These are phyloP conservation scores for Gibbula magus DNA, from an alignment of 2,888 invertebrate species.

Conservation along the genomic window DNA sequence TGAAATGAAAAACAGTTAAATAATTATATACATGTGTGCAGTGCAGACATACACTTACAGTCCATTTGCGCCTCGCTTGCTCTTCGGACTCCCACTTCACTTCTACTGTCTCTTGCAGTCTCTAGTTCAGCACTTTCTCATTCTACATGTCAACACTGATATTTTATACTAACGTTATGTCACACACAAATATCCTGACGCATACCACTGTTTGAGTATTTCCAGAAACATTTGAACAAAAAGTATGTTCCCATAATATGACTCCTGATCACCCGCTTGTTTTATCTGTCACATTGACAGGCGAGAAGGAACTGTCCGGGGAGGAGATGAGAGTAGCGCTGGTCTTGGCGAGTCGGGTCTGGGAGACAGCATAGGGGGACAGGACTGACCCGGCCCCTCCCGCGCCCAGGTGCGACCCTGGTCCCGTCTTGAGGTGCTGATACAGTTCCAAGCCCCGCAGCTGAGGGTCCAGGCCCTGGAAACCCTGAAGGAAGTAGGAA, in stretches of 20 bases:
- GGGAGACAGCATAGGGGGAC: constrained; percentile 9
- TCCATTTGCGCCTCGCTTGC: too few relatives aligned
- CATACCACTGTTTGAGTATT: too few relatives aligned
- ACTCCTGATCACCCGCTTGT: not conserved
- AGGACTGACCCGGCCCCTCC: not conserved
- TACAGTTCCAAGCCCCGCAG: constrained; percentile 12
- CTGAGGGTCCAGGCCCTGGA: constrained; percentile 21
- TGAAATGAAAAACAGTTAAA: not conserved
- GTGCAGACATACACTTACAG: not conserved
- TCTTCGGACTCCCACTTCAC: too few relatives aligned
- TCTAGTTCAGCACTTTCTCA: too few relatives aligned
- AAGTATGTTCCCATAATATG: too few relatives aligned
- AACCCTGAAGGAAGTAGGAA: constrained; percentile 10
- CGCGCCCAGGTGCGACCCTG: not conserved
- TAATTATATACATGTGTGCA: not conserved
- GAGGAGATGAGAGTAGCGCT: constrained; percentile 7
- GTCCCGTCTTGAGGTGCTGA: not conserved
- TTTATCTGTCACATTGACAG: constrained; percentile 15
- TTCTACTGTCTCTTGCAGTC: too few relatives aligned
- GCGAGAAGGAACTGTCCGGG: constrained; percentile 12
- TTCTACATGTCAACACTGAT: too few relatives aligned
- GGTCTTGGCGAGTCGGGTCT: not conserved
- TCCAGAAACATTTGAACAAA: too few relatives aligned
- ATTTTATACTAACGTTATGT: too few relatives aligned
- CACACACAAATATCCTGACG: too few relatives aligned